Evolutionary conservation across 2,888 invertebrate species (phyloP).

Genomic region (Mylabris sibirica): DNA sequence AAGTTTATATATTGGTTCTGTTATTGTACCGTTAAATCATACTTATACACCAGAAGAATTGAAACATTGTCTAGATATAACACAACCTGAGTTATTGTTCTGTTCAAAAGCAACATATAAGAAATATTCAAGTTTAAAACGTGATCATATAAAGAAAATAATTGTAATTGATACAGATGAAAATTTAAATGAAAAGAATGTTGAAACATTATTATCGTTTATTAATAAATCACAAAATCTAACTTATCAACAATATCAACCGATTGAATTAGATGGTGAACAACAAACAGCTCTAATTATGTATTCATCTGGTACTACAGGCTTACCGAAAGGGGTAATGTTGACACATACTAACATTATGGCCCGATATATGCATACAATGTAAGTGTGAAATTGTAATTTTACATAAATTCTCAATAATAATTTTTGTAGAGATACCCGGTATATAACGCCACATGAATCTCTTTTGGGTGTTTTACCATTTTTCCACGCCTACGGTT

Average conservation of each 20-base stretch:
- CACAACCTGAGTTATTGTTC: slow-evolving; percentile 72
- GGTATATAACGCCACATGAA: slow-evolving; percentile 20
- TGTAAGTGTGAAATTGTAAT: background rate
- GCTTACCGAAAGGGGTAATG: slow-evolving; percentile 80
- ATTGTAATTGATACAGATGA: slow-evolving; percentile 62
- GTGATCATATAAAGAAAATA: slow-evolving; percentile 60
- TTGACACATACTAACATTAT: slow-evolving; percentile 72
- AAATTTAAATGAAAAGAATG: slow-evolving; percentile 18
- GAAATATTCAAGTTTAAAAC: slow-evolving; percentile 64
- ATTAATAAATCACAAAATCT: background rate
- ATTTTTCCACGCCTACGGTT: slow-evolving; percentile 38
- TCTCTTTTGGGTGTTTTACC: slow-evolving; percentile 28
- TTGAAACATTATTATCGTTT: slow-evolving; percentile 1
- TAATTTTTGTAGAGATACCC: slow-evolving; percentile 32
- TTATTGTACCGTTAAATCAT: slow-evolving; percentile 42
- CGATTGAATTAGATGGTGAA: background rate
- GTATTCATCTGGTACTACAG: slow-evolving; percentile 79
- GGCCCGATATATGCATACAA: slow-evolving; percentile 35
- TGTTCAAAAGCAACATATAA: slow-evolving; percentile 67
- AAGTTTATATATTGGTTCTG: slow-evolving; percentile 43
- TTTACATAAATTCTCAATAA: no score
- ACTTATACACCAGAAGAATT: slow-evolving; percentile 42
- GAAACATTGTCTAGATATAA: slow-evolving; percentile 67
- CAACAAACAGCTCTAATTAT: slow-evolving; percentile 61
- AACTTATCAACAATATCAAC: background rate